Conservation (phyloP, 2,888 invertebrate species). For the Synanthedon tipuliformis region DNA sequence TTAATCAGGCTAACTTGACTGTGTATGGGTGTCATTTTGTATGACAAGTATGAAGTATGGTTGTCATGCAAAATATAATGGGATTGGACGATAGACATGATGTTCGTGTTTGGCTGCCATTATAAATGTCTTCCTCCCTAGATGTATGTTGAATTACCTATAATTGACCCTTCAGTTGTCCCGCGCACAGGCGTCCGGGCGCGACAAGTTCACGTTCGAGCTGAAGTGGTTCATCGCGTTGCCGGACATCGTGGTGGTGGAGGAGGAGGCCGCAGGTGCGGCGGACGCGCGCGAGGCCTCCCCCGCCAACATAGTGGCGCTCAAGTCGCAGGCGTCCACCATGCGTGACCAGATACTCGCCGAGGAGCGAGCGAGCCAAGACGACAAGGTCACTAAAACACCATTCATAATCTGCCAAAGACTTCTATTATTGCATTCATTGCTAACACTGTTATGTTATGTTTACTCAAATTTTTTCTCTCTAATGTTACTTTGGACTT, state of each 20-base stretch:
- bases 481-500: too few species aligned
- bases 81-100: too few species aligned
- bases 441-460: too few species aligned
- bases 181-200: slow-evolving; percentile 75
- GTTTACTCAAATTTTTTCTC: too few species aligned
- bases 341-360: slow-evolving; percentile 86
- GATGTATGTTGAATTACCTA: too few species aligned
- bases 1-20: too few species aligned
- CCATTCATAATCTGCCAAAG: too few species aligned
- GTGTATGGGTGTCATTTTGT: too few species aligned
- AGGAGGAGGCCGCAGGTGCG: slow-evolving; percentile 70
- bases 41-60: too few species aligned
- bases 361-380: slow-evolving; percentile 76
- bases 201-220: slow-evolving; percentile 92
- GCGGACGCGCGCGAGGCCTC: slow-evolving; percentile 71
- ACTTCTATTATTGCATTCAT: too few species aligned
- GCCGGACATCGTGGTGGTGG: slow-evolving; percentile 80
- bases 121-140: not conserved
- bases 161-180: too few species aligned
- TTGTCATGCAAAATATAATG: too few species aligned
- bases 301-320: slow-evolving; percentile 84
- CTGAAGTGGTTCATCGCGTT: slow-evolving; percentile 94
- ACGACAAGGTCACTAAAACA: slow-evolving; percentile 68
- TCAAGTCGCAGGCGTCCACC: slow-evolving; percentile 88
- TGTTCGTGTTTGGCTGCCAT: not conserved